These are phyloP conservation scores for Tetragonula clypearis DNA, from an alignment of 1,140 invertebrate genomes.

Conservation along the genomic window DNA sequence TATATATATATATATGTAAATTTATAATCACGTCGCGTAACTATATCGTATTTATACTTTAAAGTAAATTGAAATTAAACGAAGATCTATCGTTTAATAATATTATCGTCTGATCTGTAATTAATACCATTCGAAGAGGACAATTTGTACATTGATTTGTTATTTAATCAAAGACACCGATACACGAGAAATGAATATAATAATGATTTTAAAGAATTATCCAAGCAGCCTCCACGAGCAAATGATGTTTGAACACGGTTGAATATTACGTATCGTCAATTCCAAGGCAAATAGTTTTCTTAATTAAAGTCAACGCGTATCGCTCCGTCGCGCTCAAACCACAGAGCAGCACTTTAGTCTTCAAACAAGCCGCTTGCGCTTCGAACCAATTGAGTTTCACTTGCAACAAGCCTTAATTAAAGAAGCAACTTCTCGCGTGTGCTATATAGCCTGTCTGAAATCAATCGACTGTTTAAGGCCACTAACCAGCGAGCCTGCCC, in stretches of 20 bases:
- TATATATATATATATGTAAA: too few relatives aligned
- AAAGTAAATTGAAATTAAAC: background rate
- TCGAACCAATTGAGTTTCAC: conserved; percentile 10
- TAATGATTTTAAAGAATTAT: background rate
- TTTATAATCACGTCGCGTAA: too few relatives aligned
- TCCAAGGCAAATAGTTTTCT: background rate
- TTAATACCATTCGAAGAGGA: background rate
- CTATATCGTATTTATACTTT: too few relatives aligned
- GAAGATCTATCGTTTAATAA: background rate
- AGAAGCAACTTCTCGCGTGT: background rate
- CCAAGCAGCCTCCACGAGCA: background rate
- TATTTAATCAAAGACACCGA: background rate
- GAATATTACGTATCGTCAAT: background rate
- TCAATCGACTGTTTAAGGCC: background rate
- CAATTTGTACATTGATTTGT: background rate
- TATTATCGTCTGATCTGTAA: too few relatives aligned
- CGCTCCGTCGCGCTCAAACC: background rate
- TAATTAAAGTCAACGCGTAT: background rate
- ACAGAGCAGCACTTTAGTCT: background rate
- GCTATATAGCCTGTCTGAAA: background rate
- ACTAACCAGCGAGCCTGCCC: background rate
- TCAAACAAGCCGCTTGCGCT: conserved; percentile 4
- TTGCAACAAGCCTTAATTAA: conserved; percentile 16
- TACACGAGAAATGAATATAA: background rate
- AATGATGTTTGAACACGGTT: background rate